Base-by-base conservation (phyloP, 2,113 vertebrate genomes). In the Geococcyx californianus region DNA sequence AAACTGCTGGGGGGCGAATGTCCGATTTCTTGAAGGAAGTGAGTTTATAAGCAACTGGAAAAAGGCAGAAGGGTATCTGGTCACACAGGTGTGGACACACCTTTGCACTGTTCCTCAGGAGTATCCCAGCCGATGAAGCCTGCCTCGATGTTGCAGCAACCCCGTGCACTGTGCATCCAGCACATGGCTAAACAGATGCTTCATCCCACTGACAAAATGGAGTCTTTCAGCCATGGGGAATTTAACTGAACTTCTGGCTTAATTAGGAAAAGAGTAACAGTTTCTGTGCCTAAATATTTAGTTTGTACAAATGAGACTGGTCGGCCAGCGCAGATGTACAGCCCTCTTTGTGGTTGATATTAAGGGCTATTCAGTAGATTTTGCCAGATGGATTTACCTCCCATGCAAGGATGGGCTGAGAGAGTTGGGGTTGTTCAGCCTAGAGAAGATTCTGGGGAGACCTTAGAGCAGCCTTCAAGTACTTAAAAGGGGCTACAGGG, bases 101-200 rank as follows among this genome's bases (percentile, higher is more conserved):
- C 45, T 92, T 94, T 66, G 82, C 16, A 16, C 63, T 2, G 3
- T 26, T 77, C 40, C 60, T 47, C 19, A 6, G 38, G 17, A 62
- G 9, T 0, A 28, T 29, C 26, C 4, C 6, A 40, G 38, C 0
- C 4, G 52, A 24, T 17, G 56, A 55, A 31, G 33, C 4, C 66
- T 23, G 21, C 16, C 21, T 24, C 4, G 5, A 16, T 10, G 11
- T 21, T 31, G 25, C 9, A 34, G 18, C 18, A 64, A 64, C 17
- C 6, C 17, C 23, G 16, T 18, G 28, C 2, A 11, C 56, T 12
- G 11, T 5, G 12, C 21, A 24, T 21, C 29, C 44, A 29, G 28
- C 1, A 1, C 0, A 0, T 7, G 19, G 25, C 40, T 59, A 10
- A 47, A 44, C 1, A 0, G 2, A 13, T 1, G 1, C 11, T 55